Evolutionary conservation across 2,797 vertebrate species (phyloP), one percentile per base, ranked within the genome.

Genomic region (Macropodus opercularis): DNA sequence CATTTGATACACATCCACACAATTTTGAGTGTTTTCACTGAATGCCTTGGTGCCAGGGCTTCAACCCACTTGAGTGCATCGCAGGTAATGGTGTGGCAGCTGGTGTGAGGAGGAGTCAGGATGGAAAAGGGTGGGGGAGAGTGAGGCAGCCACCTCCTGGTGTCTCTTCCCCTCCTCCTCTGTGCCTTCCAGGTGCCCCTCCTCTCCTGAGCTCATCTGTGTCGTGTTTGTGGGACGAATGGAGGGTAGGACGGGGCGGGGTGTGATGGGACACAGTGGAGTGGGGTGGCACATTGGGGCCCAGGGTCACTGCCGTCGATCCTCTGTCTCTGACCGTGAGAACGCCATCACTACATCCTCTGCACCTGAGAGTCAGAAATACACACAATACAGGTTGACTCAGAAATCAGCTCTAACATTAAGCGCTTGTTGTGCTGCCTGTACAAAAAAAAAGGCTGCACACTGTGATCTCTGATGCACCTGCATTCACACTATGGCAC

Each of bases 271-370:
- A 67, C 18, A 46, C 71, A 66, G 49, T 54, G 76, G 13, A 18
- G 48, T 13, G 43, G 57, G 44, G 56, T 21, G 15, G 54, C 61
- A 50, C 11, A 46, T 27, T 27, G 49, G 11, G 42, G 59, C 47
- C 86, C 63, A 67, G 63, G 61, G 92, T 95, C 96, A 99, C 93
- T 99, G 97, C 65, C 97, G 93, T 84, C 97, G 92, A 78, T 99
- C 97, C 83, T 99, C 97, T 0, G 97, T 94, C 88, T 99, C 97
- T 88, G 96, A 97, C 84, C 96, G 94, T 69, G 97, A 98, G 93
- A 99, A 99, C 0, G 97, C 97, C 97, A 98, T 99, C 85, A 99
- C 97, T 76, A 98, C 97, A 2, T 99, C 97, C 89, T 99, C 97
- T 18, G 97, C 96, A 91, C 97, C 97, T 99, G 89, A 23, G 31